Conservation (phyloP, 2,113 vertebrate genomes). For the Chiloscyllium plagiosum region DNA sequence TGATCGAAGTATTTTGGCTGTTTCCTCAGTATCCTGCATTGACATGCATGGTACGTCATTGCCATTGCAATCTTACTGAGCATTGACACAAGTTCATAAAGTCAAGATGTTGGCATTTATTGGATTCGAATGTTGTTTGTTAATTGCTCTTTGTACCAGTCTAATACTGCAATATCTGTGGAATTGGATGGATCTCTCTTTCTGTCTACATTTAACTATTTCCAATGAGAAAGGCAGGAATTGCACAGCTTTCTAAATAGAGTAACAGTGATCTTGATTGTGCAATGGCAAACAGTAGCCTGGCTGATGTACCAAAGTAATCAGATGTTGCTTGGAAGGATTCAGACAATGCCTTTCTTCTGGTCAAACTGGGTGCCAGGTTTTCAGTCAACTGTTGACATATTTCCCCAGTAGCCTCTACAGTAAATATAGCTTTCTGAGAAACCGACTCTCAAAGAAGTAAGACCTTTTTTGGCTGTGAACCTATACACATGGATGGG, state of each 20-base stretch:
- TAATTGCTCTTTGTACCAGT: not conserved
- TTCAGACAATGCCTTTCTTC: not conserved
- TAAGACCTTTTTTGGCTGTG: not conserved
- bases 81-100: not conserved
- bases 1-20: not conserved
- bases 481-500: not conserved
- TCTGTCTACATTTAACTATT: not conserved
- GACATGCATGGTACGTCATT: not conserved
- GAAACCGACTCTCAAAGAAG: not conserved
- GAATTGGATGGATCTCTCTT: not conserved
- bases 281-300: not conserved
- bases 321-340: not conserved
- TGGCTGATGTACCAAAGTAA: not conserved
- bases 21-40: not conserved
- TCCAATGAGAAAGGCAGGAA: not conserved
- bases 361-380: not conserved
- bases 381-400: not conserved
- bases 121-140: not conserved
- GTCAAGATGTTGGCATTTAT: not conserved
- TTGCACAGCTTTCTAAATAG: not conserved
- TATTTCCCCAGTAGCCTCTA: not conserved
- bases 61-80: not conserved
- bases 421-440: not conserved
- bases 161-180: not conserved
- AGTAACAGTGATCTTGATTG: not conserved